Percentiles rank a stretch among this genome's conserved stretches.
Conservation (phyloP, 2,113 vertebrate genomes). For the Caranx ignobilis region DNA sequence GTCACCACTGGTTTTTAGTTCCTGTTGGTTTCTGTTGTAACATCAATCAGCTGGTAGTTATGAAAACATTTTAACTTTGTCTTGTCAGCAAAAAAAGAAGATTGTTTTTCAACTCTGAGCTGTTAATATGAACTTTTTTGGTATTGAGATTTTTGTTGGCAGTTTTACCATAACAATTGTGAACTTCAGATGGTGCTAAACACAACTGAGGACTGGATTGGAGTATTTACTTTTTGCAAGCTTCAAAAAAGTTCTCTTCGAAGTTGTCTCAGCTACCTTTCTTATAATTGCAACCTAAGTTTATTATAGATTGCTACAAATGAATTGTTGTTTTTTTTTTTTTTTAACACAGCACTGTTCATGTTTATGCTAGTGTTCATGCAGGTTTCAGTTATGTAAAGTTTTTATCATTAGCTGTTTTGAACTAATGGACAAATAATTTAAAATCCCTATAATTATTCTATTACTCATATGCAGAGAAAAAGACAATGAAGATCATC, state of each 20-base stretch:
- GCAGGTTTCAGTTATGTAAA: neutral
- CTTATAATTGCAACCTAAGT: neutral
- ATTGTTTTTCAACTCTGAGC: neutral
- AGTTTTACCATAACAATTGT: neutral
- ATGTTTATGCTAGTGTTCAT: neutral
- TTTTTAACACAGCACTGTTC: neutral
- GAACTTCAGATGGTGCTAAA: neutral
- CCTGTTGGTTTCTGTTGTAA: conserved; percentile 8
- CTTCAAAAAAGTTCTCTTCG: neutral
- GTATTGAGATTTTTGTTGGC: too few relatives aligned
- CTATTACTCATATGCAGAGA: neutral
- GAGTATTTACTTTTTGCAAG: conserved; percentile 1
- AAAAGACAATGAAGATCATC: neutral
- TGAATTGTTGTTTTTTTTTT: neutral
- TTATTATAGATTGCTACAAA: neutral
- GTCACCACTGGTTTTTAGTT: neutral
- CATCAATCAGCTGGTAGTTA: neutral
- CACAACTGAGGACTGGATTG: neutral
- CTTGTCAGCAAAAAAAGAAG: conserved; percentile 1
- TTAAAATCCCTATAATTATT: neutral
- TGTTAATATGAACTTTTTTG: neutral
- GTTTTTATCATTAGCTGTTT: neutral
- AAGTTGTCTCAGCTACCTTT: neutral
- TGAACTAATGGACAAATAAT: neutral
- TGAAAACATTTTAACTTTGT: conserved; percentile 10